Evolutionary conservation across 2,797 vertebrate species (phyloP), one percentile per base, ranked within the genome.

Genomic region (Rostrhamus sociabilis): DNA sequence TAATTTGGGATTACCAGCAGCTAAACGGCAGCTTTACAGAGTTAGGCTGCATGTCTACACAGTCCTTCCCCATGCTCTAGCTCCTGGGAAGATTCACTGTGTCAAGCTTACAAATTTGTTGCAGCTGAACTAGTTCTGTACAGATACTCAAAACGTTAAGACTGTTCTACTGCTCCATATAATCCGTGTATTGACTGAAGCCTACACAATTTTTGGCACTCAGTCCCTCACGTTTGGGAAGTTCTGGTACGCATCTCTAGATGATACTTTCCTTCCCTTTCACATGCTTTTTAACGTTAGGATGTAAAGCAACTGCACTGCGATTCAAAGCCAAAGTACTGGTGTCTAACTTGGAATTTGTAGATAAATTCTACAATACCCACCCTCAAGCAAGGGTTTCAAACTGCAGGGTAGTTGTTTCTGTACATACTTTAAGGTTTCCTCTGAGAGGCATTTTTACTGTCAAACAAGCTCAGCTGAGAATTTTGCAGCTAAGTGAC

Each of bases 381-480:
- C 63, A 87, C 13, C 38, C 47, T 4, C 10, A 68, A 85, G 32
- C 17, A 86, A 76, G 29, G 17, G 7, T 79, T 89, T 85, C 55
- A 42, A 52, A 62, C 45, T 56, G 52, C 25, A 73, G 29, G 15
- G 34, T 13, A 55, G 15, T 25, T 76, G 15, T 67, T 84, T 56
- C 63, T 63, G 50, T 50, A 76, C 2, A 3, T 43, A 81, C 52
- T 86, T 59, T 67, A 66, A 90, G 25, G 14, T 55, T 82, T 82
- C 25, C 27, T 63, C 40, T 13, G 12, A 59, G 36, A 67, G 26
- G 19, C 21, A 36, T 38, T 93, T 86, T 76, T 59, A 29, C 52
- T 91, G 29, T 74, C 38, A 85, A 96, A 59, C 10, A 85, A 84
- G n/a, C 22, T 66, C 42, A 82, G n/a, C 6, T 67, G 59, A 76